Evolutionary conservation across 2,888 invertebrate genomes (phyloP), one percentile per base, ranked within the genome.

Genomic region (Scotopteryx bipunctaria): DNA sequence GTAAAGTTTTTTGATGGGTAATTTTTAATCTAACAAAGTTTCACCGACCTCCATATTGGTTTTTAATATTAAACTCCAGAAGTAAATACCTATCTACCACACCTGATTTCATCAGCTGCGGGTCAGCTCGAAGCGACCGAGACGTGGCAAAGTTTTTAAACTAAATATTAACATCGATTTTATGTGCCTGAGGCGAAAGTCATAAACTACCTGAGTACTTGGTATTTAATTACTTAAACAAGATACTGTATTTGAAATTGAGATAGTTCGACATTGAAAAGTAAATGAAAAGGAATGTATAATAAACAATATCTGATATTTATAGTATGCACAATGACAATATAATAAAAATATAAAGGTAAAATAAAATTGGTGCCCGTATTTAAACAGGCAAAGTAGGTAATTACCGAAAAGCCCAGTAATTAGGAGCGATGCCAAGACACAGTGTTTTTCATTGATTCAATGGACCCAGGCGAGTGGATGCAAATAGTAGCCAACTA

Each of bases 401-500:
- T 66, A 65, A 67, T 67, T 67, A 67, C 45, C 57, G 48, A 67
- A 66, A 63, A 66, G 61, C 58, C 46, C 11, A 48, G 61, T 65
- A 70, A 70, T 72, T 72, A 69, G 73, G 72, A 66, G 1, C 48
- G 9, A 4, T 54, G 61, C 61, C 63, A 64, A 55, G 21, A 35
- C 38, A 44, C 48, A 51, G 58, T 55, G 57, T 59, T 64, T 64
- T 60, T 64, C 59, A 60, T 55, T 61, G 58, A 64, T 59, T 58
- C 54, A 59, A 55, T 54, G 55, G 17, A 4, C 3, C 49, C 43
- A 43, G 37, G 48, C 45, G 40, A 41, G 66, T 71, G 62, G 68
- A 65, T 61, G 46, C 47, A 21, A n/a, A 47, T 55, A 59, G 48
- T 55, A 60, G 48, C 53, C 59, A 55, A 46, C 46, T 60, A 53